Percentiles rank a stretch among this genome's conserved stretches.
phyloP scores from a whole-genome alignment of 2,113 vertebrate genomes.

The Sus scrofa region DNA sequence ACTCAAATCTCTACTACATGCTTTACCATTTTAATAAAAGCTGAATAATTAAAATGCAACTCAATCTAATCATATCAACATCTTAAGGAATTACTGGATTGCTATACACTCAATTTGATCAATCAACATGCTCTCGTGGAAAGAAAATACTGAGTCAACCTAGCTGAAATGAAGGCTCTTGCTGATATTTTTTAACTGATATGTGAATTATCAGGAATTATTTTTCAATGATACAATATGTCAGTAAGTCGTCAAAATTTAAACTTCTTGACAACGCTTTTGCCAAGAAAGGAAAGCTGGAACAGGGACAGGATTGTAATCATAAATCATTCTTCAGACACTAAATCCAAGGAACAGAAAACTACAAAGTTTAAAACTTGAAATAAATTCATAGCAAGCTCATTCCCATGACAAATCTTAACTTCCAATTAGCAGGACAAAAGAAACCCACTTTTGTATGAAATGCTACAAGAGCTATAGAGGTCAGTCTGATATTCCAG shows the following conservation, averaged over 20 bases:
- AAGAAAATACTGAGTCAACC: conserved; percentile 14
- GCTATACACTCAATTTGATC: conserved; percentile 12
- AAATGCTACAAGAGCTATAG: not conserved
- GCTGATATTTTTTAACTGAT: not conserved
- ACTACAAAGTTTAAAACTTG: conserved; percentile 40
- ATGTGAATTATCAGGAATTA: not conserved
- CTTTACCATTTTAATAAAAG: conserved; percentile 55
- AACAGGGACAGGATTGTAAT: conserved; percentile 34
- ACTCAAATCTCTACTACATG: not conserved
- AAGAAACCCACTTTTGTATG: not conserved
- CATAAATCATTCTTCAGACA: conserved; percentile 64
- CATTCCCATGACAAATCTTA: conserved; percentile 46
- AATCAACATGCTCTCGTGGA: not conserved
- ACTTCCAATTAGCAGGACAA: conserved; percentile 4
- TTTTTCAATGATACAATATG: conserved; percentile 44
- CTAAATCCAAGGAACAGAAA: conserved; percentile 52
- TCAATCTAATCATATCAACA: conserved; percentile 45
- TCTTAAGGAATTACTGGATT: conserved; percentile 37
- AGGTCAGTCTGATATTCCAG: not conserved
- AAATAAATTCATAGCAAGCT: not conserved
- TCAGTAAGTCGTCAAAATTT: conserved; percentile 60
- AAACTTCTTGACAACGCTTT: conserved; percentile 55
- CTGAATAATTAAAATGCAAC: conserved; percentile 54
- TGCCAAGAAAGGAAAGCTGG: conserved; percentile 62
- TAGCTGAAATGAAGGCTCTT: not conserved